A percentile compares a stretch with the other conserved stretches of the same genome.
phyloP scores from a whole-genome alignment of 2,888 invertebrate genomes.

The Heteromurus nitidus region DNA sequence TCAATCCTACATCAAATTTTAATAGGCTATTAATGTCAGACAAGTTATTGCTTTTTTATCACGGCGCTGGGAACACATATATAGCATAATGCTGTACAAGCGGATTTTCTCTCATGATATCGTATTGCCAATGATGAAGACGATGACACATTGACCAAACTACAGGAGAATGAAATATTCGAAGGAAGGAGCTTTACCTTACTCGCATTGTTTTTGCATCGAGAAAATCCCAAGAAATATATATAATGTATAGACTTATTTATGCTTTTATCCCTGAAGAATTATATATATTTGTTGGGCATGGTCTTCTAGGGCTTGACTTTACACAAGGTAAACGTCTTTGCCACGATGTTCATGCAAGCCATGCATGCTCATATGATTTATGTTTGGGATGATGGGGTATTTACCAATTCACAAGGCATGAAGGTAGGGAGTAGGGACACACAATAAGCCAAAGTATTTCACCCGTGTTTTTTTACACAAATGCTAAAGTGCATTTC shows the following conservation, averaged over 20 bases:
- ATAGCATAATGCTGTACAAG: too few relatives aligned
- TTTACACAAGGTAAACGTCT: background rate
- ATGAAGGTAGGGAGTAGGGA: too few relatives aligned
- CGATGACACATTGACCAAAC: slow-evolving; percentile 48
- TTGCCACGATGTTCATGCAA: background rate
- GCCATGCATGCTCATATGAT: slow-evolving; percentile 8
- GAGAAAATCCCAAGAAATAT: too few relatives aligned
- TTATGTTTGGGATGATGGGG: slow-evolving; percentile 31
- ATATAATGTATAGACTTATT: background rate
- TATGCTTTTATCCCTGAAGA: background rate
- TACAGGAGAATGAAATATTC: background rate
- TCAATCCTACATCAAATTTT: slow-evolving; percentile 2
- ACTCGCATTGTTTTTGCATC: too few relatives aligned
- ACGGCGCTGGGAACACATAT: too few relatives aligned
- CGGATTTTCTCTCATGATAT: background rate
- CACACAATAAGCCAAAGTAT: background rate
- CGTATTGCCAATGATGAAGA: slow-evolving; percentile 4
- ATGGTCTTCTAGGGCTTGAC: background rate
- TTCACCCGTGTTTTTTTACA: slow-evolving; percentile 3
- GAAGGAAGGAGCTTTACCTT: background rate
- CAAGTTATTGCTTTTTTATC: slow-evolving; percentile 30
- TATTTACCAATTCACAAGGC: slow-evolving; percentile 8
- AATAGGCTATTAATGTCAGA: slow-evolving; percentile 40
- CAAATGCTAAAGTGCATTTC: background rate
- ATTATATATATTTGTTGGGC: background rate